Evolutionary conservation across 2,113 vertebrate species (phyloP).

Genomic region (Pelodiscus sinensis): DNA sequence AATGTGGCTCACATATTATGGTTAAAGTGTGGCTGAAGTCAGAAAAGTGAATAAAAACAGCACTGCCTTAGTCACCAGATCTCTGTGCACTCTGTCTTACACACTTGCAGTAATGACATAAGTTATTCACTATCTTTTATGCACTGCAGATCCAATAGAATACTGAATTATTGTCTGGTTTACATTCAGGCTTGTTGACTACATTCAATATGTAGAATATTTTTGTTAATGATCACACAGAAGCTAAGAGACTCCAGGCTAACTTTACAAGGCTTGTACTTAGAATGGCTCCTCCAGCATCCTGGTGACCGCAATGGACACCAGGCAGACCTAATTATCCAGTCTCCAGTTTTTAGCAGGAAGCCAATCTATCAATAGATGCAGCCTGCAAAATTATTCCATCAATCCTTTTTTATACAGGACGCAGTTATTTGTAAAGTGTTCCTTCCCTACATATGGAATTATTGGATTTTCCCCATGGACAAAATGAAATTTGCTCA

Average conservation of each 20-base stretch:
- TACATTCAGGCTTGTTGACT: neutral
- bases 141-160: neutral
- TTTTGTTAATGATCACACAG: neutral
- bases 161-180: neutral
- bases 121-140: neutral
- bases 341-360: conserved; percentile 4
- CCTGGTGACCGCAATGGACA: neutral
- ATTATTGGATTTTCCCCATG: neutral
- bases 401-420: neutral
- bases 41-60: neutral
- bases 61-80: neutral
- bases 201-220: neutral
- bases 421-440: neutral
- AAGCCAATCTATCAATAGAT: neutral
- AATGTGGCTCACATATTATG: neutral
- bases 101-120: neutral
- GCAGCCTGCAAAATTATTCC: neutral
- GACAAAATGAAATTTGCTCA: neutral
- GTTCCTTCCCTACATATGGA: too few species aligned
- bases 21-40: neutral
- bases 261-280: neutral
- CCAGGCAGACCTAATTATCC: neutral
- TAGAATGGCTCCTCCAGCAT: neutral
- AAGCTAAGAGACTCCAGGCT: neutral
- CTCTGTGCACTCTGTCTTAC: neutral